phyloP scores from a whole-genome alignment of 2,797 vertebrate genomes.

The Menidia menidia region DNA sequence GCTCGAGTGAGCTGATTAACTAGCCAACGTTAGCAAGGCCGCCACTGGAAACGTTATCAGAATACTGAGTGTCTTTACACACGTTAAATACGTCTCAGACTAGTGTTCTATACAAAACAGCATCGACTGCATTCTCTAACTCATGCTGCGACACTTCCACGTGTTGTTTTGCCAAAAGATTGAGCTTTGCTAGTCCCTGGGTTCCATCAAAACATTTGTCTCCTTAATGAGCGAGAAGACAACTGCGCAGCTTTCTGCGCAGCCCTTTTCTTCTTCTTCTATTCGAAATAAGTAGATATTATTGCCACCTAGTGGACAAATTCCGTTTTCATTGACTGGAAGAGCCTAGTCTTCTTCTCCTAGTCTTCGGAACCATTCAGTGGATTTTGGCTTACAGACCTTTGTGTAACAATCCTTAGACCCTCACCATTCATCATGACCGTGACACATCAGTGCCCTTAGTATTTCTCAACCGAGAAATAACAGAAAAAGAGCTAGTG shows the following conservation, averaged over 20 bases:
- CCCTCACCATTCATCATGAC: too few relatives aligned
- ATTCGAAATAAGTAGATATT: neutral
- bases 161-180: neutral
- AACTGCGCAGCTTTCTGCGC: conserved; percentile 64
- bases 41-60: conserved; percentile 8
- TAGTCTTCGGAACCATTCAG: too few relatives aligned
- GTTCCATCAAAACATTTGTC: conserved; percentile 73
- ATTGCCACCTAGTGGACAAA: conserved; percentile 9
- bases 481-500: too few relatives aligned
- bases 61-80: neutral
- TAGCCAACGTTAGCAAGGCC: conserved; percentile 63
- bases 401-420: too few relatives aligned
- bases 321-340: neutral
- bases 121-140: neutral
- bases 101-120: neutral
- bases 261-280: conserved; percentile 49
- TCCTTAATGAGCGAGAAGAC: conserved; percentile 32
- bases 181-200: conserved; percentile 31
- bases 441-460: too few relatives aligned
- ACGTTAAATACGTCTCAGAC: neutral
- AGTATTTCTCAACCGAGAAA: too few relatives aligned
- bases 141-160: neutral
- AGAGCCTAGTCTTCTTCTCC: too few relatives aligned
- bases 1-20: conserved; percentile 2
- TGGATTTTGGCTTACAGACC: too few relatives aligned